A percentile compares a stretch with the other conserved stretches of the same genome.
Conservation (phyloP, 2,888 invertebrate species). For the Tinea trinotella region DNA sequence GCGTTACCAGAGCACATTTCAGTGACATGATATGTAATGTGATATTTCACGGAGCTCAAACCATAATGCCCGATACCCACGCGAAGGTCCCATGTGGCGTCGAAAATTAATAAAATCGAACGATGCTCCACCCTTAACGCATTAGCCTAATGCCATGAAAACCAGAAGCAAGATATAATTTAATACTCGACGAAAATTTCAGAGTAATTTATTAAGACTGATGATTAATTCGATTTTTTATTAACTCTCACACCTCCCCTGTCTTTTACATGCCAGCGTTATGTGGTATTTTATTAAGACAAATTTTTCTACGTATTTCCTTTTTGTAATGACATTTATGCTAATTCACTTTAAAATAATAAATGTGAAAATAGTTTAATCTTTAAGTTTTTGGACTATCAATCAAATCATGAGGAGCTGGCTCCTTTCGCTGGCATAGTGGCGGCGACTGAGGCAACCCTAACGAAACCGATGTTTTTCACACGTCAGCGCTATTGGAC, state of each 20-base stretch:
- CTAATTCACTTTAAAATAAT: no score
- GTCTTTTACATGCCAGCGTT: neutral
- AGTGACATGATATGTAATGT: constrained; percentile 11
- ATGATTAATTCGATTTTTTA: neutral
- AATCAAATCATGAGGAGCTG: no score
- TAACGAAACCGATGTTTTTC: no score
- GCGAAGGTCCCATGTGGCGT: constrained; percentile 15
- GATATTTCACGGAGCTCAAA: constrained; percentile 8
- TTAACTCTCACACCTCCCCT: neutral
- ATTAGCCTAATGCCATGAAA: constrained; percentile 14
- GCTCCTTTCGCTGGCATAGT: no score
- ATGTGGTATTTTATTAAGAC: no score
- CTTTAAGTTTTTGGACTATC: no score
- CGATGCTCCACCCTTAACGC: constrained; percentile 7
- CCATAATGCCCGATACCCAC: constrained; percentile 11
- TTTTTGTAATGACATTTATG: no score
- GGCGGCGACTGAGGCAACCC: no score
- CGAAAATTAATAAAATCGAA: constrained; percentile 19
- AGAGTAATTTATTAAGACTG: constrained; percentile 8
- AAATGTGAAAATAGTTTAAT: no score
- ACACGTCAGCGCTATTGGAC: no score
- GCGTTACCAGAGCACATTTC: neutral
- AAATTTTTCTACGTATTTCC: no score
- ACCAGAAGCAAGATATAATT: constrained; percentile 11
- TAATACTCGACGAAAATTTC: constrained; percentile 3